phyloP scores from a whole-genome alignment of 2,888 invertebrate genomes.

The Caenorhabditis wallacei region DNA sequence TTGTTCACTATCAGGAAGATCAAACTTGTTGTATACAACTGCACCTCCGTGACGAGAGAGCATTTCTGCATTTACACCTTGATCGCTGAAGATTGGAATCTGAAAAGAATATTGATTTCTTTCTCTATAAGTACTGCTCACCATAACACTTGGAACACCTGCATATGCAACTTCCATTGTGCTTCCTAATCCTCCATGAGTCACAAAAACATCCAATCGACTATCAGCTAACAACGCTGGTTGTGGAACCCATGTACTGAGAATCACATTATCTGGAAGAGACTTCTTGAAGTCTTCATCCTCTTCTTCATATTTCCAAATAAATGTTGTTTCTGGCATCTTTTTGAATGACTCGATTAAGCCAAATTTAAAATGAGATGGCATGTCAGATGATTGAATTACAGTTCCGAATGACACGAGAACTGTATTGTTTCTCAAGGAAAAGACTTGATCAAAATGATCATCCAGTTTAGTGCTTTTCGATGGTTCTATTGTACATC shows the following conservation, averaged over 20 bases:
- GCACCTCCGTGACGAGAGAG: slow-evolving; percentile 58
- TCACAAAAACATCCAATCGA: slow-evolving; percentile 36
- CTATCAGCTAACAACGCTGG: slow-evolving; percentile 47
- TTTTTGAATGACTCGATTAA: slow-evolving; percentile 29
- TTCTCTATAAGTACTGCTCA: no score
- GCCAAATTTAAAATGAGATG: slow-evolving; percentile 29
- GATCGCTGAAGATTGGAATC: slow-evolving; percentile 57
- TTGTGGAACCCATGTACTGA: slow-evolving; percentile 53
- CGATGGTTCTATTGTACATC: slow-evolving; percentile 40
- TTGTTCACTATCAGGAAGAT: slow-evolving; percentile 42
- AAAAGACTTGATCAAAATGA: slow-evolving; percentile 23
- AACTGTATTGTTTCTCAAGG: slow-evolving; percentile 16
- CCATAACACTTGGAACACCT: slow-evolving; percentile 49
- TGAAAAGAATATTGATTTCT: slow-evolving; percentile 20
- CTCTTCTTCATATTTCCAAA: slow-evolving; percentile 66
- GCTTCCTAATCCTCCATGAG: slow-evolving; percentile 57
- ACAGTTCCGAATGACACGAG: slow-evolving; percentile 54
- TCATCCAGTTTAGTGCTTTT: slow-evolving; percentile 41
- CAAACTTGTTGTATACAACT: slow-evolving; percentile 57
- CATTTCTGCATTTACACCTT: slow-evolving; percentile 49
- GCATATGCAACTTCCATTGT: slow-evolving; percentile 58
- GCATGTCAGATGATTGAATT: slow-evolving; percentile 57
- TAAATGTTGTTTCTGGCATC: slow-evolving; percentile 53
- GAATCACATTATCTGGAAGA: slow-evolving; percentile 38
- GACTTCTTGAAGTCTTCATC: slow-evolving; percentile 6